These are phyloP conservation scores for Thysanoteuthis rhombus DNA, from an alignment of 2,888 invertebrate genomes.

Conservation along the genomic window DNA sequence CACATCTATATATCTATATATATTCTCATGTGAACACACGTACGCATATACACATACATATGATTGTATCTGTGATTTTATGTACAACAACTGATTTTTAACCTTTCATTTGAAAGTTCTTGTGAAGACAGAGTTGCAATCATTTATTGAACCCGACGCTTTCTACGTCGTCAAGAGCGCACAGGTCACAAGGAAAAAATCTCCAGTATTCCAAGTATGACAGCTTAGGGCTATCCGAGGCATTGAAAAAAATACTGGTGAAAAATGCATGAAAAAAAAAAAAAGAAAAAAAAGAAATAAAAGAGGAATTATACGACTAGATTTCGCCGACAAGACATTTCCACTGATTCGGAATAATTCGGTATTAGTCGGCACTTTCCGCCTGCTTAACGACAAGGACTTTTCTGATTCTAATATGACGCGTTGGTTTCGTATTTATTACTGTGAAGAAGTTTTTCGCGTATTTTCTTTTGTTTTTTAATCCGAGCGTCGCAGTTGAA, in stretches of 20 bases:
- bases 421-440: neutral
- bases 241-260: neutral
- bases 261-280: neutral
- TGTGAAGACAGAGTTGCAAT: neutral
- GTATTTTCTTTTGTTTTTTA: neutral
- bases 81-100: neutral
- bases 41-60: too few species aligned
- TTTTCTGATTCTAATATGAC: neutral
- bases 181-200: neutral
- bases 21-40: too few species aligned
- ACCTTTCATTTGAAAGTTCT: neutral
- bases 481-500: neutral
- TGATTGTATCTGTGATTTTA: neutral
- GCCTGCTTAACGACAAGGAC: neutral
- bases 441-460: neutral
- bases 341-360: neutral
- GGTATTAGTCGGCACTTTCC: neutral
- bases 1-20: too few species aligned
- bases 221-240: neutral
- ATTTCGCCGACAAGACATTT: neutral
- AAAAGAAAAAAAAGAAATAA: too few species aligned
- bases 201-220: neutral
- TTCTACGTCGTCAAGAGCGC: neutral
- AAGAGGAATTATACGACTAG: neutral
- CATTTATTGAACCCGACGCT: neutral